Percentiles rank a stretch among this genome's conserved stretches.
phyloP scores from a whole-genome alignment of 2,888 invertebrate genomes.

The Cataglyphis livida region DNA sequence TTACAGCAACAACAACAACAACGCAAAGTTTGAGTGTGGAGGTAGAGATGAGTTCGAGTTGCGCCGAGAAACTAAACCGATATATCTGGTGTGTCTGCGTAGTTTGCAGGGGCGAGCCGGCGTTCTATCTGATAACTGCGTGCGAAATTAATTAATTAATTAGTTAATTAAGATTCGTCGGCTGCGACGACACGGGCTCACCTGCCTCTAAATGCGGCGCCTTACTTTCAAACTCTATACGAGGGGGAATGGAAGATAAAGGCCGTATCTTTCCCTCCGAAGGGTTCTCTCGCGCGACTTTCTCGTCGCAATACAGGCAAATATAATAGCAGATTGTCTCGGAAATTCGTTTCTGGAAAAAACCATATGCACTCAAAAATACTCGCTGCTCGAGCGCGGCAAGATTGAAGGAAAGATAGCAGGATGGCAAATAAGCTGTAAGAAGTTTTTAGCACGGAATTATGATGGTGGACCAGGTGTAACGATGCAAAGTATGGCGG shows the following conservation, averaged over 20 bases:
- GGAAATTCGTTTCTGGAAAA: constrained; percentile 47
- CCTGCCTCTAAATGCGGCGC: constrained; percentile 15
- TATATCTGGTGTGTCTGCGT: constrained; percentile 78
- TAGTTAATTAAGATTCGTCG: constrained; percentile 78
- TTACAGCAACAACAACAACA: constrained; percentile 11
- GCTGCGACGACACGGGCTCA: constrained; percentile 36
- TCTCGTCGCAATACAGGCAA: constrained; percentile 39
- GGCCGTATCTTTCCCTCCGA: constrained; percentile 17
- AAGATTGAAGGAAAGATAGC: neutral
- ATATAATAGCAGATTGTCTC: constrained; percentile 50
- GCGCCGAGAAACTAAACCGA: constrained; percentile 78
- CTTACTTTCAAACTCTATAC: constrained; percentile 47
- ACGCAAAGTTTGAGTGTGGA: constrained; percentile 72
- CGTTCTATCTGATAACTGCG: constrained; percentile 80
- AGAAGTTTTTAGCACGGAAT: constrained; percentile 50
- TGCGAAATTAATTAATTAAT: constrained; percentile 82
- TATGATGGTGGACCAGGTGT: constrained; percentile 52
- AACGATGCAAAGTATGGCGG: constrained; percentile 45
- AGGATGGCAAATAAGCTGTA: constrained; percentile 32
- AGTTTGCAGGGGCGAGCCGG: constrained; percentile 71
- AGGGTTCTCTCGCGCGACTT: constrained; percentile 44
- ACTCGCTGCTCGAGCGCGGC: constrained; percentile 16
- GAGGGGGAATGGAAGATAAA: constrained; percentile 31
- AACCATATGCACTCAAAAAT: constrained; percentile 37
- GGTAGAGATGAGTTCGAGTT: constrained; percentile 76